Evolutionary conservation across 2,113 vertebrate species (phyloP).

Genomic region (Thalassarche chlororhynchos): DNA sequence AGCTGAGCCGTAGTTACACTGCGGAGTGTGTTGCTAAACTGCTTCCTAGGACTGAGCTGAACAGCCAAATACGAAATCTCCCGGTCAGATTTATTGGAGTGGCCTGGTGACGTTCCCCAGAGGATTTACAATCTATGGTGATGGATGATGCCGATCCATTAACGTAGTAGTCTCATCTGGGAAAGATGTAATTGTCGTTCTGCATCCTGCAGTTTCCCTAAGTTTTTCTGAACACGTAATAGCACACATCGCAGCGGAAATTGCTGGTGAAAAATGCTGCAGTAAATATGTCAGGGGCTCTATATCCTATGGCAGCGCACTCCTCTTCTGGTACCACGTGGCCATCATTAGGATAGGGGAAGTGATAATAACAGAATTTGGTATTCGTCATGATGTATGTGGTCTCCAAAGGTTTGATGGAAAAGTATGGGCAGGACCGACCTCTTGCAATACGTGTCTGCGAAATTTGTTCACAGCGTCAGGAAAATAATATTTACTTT

Average conservation of each 20-base stretch:
- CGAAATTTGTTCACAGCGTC: background rate
- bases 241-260: background rate
- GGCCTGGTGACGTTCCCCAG: constrained; percentile 3
- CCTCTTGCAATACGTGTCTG: background rate
- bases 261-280: constrained; percentile 50
- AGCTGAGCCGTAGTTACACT: background rate
- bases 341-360: background rate
- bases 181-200: constrained; percentile 55
- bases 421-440: background rate
- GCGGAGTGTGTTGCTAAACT: background rate
- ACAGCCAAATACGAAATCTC: background rate
- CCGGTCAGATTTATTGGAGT: constrained; percentile 8
- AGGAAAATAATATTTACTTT: background rate
- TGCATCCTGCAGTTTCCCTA: constrained; percentile 21
- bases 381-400: background rate
- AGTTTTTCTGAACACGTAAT: constrained; percentile 44
- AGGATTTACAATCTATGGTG: constrained; percentile 14
- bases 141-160: constrained; percentile 45
- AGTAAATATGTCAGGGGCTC: constrained; percentile 58
- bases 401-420: background rate
- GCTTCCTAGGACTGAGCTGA: background rate
- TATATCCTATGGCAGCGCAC: background rate
- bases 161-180: constrained; percentile 42
- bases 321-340: background rate
- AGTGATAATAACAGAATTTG: constrained; percentile 27